A percentile compares a stretch with the other conserved stretches of the same genome.
phyloP scores from a whole-genome alignment of 2,888 invertebrate genomes.

The Dinocampus coccinellae region DNA sequence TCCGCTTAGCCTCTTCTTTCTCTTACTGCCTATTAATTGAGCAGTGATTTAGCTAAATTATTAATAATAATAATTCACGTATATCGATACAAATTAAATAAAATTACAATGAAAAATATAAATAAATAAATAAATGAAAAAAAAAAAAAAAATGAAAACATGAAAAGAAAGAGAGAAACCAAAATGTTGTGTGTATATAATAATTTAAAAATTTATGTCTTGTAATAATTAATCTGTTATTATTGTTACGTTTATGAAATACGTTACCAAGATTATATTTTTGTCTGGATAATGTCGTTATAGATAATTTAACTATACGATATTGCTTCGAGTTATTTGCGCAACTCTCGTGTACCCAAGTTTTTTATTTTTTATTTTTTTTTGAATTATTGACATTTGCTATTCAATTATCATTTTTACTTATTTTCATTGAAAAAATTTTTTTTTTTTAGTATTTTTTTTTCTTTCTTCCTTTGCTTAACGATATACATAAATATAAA shows the following conservation, averaged over 20 bases:
- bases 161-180: slow-evolving; percentile 49
- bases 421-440: slow-evolving; percentile 31
- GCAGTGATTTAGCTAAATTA: slow-evolving; percentile 39
- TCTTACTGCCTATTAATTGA: slow-evolving; percentile 41
- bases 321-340: slow-evolving; percentile 39
- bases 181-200: slow-evolving; percentile 60
- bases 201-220: slow-evolving; percentile 52
- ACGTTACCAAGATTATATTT: slow-evolving; percentile 68
- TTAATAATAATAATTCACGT: slow-evolving; percentile 40
- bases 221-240: slow-evolving; percentile 61
- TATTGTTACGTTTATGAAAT: slow-evolving; percentile 66
- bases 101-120: slow-evolving; percentile 15
- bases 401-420: slow-evolving; percentile 25
- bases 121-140: slow-evolving; percentile 26
- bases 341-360: slow-evolving; percentile 36
- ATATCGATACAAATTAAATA: slow-evolving; percentile 25
- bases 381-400: slow-evolving; percentile 39
- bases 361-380: slow-evolving; percentile 27
- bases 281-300: slow-evolving; percentile 56
- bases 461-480: not conserved
- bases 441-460: slow-evolving; percentile 35
- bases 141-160: slow-evolving; percentile 21
- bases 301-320: slow-evolving; percentile 46
- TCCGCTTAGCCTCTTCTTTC: slow-evolving; percentile 25
- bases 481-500: slow-evolving; percentile 29